These are phyloP conservation scores for Galerucella nymphaeae DNA, from an alignment of 2,888 invertebrate species.

Conservation along the genomic window DNA sequence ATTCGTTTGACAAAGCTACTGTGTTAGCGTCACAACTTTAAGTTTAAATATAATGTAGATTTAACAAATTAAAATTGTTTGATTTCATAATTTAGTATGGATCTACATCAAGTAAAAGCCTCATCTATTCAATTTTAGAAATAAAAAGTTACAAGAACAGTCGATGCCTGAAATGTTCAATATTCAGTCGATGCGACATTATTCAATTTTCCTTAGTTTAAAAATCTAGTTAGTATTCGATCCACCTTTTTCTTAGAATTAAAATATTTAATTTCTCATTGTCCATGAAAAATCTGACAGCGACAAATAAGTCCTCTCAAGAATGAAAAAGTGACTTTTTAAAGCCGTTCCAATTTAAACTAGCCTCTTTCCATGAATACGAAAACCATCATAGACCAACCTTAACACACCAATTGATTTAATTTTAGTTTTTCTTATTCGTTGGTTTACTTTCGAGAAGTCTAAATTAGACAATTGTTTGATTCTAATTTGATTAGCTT, in stretches of 20 bases:
- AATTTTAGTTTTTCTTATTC: conserved; percentile 39
- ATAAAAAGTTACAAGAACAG: neutral
- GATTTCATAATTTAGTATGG: too few relatives aligned
- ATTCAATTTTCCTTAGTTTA: conserved; percentile 11
- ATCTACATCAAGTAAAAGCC: too few relatives aligned
- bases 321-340: conserved; percentile 55
- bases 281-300: conserved; percentile 36
- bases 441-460: conserved; percentile 47
- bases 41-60: too few relatives aligned
- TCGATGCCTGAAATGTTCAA: neutral
- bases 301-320: conserved; percentile 39
- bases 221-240: conserved; percentile 28
- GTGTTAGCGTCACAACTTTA: too few relatives aligned
- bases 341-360: conserved; percentile 50
- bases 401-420: conserved; percentile 55
- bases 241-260: conserved; percentile 44
- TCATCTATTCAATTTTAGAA: too few relatives aligned
- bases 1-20: too few relatives aligned
- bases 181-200: conserved; percentile 12
- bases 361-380: conserved; percentile 46
- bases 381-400: conserved; percentile 42
- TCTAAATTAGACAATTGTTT: conserved; percentile 63
- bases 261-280: conserved; percentile 56
- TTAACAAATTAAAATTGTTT: too few relatives aligned
- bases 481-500: conserved; percentile 62